Conservation (phyloP, 2,797 vertebrate species). For the Heterohyrax brucei region DNA sequence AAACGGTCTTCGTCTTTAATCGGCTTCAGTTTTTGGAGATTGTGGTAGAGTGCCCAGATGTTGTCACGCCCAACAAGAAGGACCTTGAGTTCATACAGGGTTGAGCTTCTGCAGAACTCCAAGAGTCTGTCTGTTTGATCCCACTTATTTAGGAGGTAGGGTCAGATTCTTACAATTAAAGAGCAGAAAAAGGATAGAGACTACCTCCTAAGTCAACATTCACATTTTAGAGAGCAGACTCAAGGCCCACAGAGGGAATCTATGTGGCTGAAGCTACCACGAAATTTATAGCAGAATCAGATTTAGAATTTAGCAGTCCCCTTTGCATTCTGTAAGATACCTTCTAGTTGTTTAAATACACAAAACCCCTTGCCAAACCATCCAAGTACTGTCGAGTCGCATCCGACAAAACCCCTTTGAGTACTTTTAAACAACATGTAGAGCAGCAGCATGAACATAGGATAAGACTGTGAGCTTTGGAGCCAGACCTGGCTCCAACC, state of each 20-base stretch:
- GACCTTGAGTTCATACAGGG: fast-evolving
- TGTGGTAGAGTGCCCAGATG: constrained; percentile 29
- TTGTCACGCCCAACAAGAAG: background rate
- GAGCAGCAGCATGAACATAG: fast-evolving
- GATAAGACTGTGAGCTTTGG: fast-evolving
- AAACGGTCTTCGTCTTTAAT: constrained; percentile 72
- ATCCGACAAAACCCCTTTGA: background rate
- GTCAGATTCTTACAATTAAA: background rate
- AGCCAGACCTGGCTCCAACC: background rate
- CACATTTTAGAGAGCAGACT: background rate
- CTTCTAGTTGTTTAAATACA: background rate
- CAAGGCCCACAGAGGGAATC: background rate
- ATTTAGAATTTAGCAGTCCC: background rate
- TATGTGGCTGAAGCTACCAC: fast-evolving
- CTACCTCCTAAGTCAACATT: background rate
- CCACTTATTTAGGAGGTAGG: background rate
- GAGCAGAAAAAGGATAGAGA: background rate
- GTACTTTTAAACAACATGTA: fast-evolving
- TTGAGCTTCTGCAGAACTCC: background rate
- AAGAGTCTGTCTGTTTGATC: background rate
- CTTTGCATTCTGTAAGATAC: background rate
- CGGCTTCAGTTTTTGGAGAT: constrained; percentile 81
- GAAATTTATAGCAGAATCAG: background rate
- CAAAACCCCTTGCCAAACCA: background rate
- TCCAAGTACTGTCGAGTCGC: no score